Evolutionary conservation across 2,113 vertebrate genomes (phyloP), one percentile per base, ranked within the genome.

Genomic region (Hoplias malabaricus): DNA sequence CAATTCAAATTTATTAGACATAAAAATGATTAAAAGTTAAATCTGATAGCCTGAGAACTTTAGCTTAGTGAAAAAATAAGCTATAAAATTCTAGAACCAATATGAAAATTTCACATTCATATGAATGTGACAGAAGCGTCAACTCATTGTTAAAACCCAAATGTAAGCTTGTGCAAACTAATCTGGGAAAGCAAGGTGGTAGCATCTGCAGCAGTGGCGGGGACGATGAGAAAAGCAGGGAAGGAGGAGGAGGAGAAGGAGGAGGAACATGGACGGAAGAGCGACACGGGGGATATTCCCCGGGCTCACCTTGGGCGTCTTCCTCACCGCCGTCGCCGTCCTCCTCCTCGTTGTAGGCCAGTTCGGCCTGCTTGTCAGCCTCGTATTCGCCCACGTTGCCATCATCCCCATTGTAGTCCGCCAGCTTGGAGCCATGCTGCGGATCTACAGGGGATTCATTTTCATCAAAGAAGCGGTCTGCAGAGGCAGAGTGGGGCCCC

Each of bases 311-410:
- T 99, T 99, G 98, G 91, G 96, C 95, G 93, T 99, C 98, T 98
- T 99, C 97, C 95, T 99, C 98, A 94, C 97, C 98, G 93, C 98
- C 98, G 95, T 99, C 98, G 94, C 98, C 98, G 95, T 99, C 98
- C 94, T 99, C 98, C 96, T 99, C 98, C 96, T 99, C 97, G 96
- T 99, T 99, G 96, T 99, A 99, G 93, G 97, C 98, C 94, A 99
- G 95, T 91, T 99, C 98, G 21, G 98, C 97, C 96, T 99, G 98
- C 93, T 99, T 99, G 97, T 99, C 98, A 85, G 97, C 97, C 96
- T 99, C 98, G 85, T 99, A 99, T 95, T 99, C 98, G 94, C 98
- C 98, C 94, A 98, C 97, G 94, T 99, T 99, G 88, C 97, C 98
- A 92, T 98, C 98, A 85, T 99, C 98, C 96, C 98, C 98, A 90